phyloP scores from a whole-genome alignment of 2,888 invertebrate species.

The Cataglyphis albicans region DNA sequence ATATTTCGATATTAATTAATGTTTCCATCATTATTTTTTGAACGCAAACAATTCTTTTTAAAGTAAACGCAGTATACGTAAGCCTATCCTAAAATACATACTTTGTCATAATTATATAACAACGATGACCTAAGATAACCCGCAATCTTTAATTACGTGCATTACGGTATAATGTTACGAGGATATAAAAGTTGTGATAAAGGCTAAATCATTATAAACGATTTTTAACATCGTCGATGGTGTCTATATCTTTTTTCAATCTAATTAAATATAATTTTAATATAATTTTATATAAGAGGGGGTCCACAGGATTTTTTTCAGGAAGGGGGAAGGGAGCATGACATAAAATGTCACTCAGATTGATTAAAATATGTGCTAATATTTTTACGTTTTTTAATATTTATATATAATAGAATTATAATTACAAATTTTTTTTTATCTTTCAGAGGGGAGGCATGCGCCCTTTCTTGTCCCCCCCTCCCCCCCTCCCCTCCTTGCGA shows the following conservation, averaged over 20 bases:
- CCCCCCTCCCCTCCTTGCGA: too few species aligned
- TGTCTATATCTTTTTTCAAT: background rate
- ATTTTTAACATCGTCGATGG: background rate
- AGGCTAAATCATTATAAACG: background rate
- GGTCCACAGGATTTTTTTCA: too few species aligned
- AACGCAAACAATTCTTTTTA: slow-evolving; percentile 33
- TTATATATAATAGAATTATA: too few species aligned
- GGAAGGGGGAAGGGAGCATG: too few species aligned
- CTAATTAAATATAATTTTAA: background rate
- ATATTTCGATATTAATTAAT: slow-evolving; percentile 41
- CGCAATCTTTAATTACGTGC: background rate
- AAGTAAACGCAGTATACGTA: slow-evolving; percentile 24
- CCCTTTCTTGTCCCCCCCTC: too few species aligned
- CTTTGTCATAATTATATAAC: slow-evolving; percentile 37
- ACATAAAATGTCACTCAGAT: too few species aligned
- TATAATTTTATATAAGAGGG: background rate
- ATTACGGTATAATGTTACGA: background rate
- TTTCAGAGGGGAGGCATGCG: too few species aligned
- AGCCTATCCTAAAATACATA: slow-evolving; percentile 20
- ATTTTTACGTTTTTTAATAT: too few species aligned
- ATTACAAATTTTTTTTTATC: too few species aligned
- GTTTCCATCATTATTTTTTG: slow-evolving; percentile 18
- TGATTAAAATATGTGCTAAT: too few species aligned
- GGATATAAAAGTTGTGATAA: background rate
- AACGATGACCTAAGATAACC: slow-evolving; percentile 32